phyloP scores from a whole-genome alignment of 2,113 vertebrate species.

The Chloebia gouldiae region DNA sequence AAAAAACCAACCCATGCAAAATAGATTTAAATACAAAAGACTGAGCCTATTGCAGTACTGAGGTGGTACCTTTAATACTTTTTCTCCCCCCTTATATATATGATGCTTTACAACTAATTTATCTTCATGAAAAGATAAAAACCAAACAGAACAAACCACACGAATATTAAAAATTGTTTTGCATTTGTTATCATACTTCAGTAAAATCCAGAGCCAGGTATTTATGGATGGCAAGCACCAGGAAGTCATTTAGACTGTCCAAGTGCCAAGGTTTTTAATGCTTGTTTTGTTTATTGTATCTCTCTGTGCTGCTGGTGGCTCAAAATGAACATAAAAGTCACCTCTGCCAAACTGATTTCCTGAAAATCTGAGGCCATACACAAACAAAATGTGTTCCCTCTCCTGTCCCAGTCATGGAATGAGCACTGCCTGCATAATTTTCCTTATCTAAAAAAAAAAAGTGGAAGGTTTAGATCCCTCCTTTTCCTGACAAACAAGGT shows the following conservation, averaged over 20 bases:
- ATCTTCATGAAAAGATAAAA: background rate
- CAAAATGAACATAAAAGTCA: background rate
- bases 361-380: background rate
- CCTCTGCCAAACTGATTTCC: background rate
- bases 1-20: background rate
- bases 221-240: background rate
- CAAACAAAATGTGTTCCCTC: background rate
- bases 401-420: background rate
- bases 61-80: background rate
- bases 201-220: background rate
- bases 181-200: background rate
- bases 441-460: background rate
- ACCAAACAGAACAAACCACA: background rate
- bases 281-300: background rate
- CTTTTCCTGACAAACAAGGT: background rate
- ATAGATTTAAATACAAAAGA: background rate
- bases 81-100: rapidly evolving
- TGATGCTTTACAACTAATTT: background rate
- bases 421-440: background rate
- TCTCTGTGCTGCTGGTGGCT: background rate
- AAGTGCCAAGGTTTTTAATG: background rate
- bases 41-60: background rate
- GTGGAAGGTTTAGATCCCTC: background rate
- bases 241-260: background rate
- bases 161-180: background rate